Conservation (phyloP, 2,888 invertebrate species). For the Achlya flavicornis region DNA sequence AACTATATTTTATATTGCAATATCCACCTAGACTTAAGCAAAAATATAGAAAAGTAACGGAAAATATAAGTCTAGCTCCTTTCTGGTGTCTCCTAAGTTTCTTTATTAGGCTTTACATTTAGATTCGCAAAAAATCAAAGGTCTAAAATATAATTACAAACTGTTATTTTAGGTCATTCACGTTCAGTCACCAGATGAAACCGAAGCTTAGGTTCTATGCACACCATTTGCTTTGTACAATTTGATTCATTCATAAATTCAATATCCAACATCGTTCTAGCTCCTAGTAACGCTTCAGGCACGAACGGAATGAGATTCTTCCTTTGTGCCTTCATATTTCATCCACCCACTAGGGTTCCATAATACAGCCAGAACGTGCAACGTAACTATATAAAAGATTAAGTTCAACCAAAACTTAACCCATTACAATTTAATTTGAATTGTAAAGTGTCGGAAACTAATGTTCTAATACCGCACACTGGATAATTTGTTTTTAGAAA, state of each 20-base stretch:
- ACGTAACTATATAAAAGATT: slow-evolving; percentile 28
- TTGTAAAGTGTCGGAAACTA: slow-evolving; percentile 36
- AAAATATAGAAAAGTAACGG: not conserved
- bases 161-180: not conserved
- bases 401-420: slow-evolving; percentile 46
- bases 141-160: no score
- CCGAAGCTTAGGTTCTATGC: not conserved
- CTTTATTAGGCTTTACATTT: no score
- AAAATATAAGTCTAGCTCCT: no score
- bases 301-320: slow-evolving; percentile 68
- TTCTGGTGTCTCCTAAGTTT: no score
- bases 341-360: slow-evolving; percentile 59
- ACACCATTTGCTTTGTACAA: slow-evolving; percentile 39
- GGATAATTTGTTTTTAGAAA: slow-evolving; percentile 67
- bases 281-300: slow-evolving; percentile 56
- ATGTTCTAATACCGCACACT: slow-evolving; percentile 59
- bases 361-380: slow-evolving; percentile 52
- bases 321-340: slow-evolving; percentile 74
- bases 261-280: slow-evolving; percentile 48
- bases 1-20: not conserved
- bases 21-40: no score
- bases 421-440: slow-evolving; percentile 54
- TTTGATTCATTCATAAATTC: slow-evolving; percentile 49
- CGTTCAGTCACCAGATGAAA: not conserved
- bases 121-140: no score